Evolutionary conservation across 2,797 vertebrate genomes (phyloP), one percentile per base, ranked within the genome.

Genomic region (Sebastes vulpes): DNA sequence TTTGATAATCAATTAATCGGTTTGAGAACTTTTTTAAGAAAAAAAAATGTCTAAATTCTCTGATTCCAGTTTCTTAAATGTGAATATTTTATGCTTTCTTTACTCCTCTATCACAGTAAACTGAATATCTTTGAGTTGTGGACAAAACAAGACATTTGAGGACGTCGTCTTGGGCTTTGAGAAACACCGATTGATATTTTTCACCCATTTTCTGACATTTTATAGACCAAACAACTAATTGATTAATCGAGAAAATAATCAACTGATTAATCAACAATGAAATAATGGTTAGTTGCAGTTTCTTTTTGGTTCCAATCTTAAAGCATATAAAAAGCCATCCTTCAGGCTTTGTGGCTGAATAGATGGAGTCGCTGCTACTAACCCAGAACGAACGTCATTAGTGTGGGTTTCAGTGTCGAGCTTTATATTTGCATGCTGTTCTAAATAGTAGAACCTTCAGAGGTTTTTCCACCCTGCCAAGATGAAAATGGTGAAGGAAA

Each of bases 371-470:
- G 16, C 77, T 81, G 72, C 72, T 64, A 58, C 77, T 64, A 52
- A 87, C 63, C 67, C 29, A 77, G 50, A 68, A 35, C 35, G 75
- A 87, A 77, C 79, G 32, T 31, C 53, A 81, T 82, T 65, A 79
- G 23, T 84, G 9, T 68, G 48, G 72, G 65, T 83, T 76, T 84
- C 65, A 65, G 42, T 35, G 35, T 52, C 25, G 4, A 63, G 74
- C 60, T 87, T 85, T 63, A 60, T 65, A 69, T 86, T 80, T 63
- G 28, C 67, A 65, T 70, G 65, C 56, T 83, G 69, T 57, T 81
- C 48, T 67, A 72, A 83, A 87, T 65, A 23, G 74, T 76, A 79
- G 25, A 25, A 25, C 4, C 52, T 78, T 74, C 1, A 52, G 72
- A 70, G 67, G 57, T 38, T 77, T 72, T 61, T 54, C 42, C 21